Evolutionary conservation across 1,140 invertebrate genomes (phyloP), one percentile per base, ranked within the genome.

Genomic region (Rhagoletis zephyria): DNA sequence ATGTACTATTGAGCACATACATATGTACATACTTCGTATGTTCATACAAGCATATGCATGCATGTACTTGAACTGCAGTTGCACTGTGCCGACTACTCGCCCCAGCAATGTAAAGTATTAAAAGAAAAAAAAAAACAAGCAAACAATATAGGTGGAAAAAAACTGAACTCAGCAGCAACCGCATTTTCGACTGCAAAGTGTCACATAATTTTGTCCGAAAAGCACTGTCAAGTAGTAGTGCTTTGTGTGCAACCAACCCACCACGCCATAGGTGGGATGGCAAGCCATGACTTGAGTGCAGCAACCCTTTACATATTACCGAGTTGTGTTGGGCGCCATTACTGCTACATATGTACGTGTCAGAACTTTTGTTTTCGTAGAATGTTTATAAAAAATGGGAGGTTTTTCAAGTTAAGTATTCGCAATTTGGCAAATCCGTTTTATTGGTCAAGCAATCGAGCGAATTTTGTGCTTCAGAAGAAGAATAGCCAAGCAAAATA

Each of bases 201-300:
- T 30, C 74, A 81, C 74, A 81, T 81, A 81, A 81, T 81, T 81
- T 81, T 81, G 48, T 51, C 48, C 48, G n/a, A 81, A 81, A 81
- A 81, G 74, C 74, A 81, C 74, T 81, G 48, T 56, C 45, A 81
- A 30, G 74, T 48, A 56, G 42, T 81, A n/a, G 7, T 56, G 48
- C n/a, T 19, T 56, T 42, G 6, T n/a, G 56, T 48, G 16, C 16
- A 56, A 30, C 74, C 48, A 14, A 63, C 48, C 74, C 6, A 56
- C 74, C 48, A 2, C 2, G 19, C 74, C 16, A 6, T 51, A 30
- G 70, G 70, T 51, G 10, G 67, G 45, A 4, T 9, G 51, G 2
- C 9, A 56, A 56, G 45, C 45, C 14, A 19, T 81, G 74, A 30
- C 30, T 30, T 30, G 30, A 30, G 30, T 30, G 30, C 30, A 30